Evolutionary conservation across 2,888 invertebrate genomes (phyloP), one percentile per base, ranked within the genome.

Genomic region (Gryllus longicercus): DNA sequence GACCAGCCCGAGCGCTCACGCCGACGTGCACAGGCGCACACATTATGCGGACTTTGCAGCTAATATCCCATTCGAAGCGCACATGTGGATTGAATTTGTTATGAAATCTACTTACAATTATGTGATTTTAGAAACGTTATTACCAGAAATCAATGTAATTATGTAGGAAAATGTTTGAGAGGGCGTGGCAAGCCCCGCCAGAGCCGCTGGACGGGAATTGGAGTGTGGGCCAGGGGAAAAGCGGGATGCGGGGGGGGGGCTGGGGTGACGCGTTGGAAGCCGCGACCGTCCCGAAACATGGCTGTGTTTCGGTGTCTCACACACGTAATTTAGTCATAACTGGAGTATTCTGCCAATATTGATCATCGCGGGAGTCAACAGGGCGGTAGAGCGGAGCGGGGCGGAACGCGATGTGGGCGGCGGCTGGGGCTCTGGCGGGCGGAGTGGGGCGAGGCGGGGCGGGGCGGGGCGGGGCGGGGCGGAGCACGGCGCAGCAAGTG

Each of bases 401-500:
- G 25, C 25, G 25, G 25, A 25, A 3, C 25, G 25, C 25, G 25
- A 2, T 2, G 2, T 25, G 2, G 25, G 25, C 25, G 2, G 2
- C 25, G 25, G 25, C 25, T 2, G 25, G 25, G 25, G 25, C 25
- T 25, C 2, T 2, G 25, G 25, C 25, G 25, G 25, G 25, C 0
- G 2, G 25, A 3, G 25, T 0, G 25, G 25, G 25, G 25, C 4
- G 4, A 38, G 25, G 25, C 4, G 3, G 4, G 25, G 3, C 2
- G 25, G 4, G 25, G 25, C 4, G 25, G 4, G 25, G 25, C 4
- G 25, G 0, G 25, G 25, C 0, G 25, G 4, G 25, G 25, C 4
- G 3, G 4, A 0, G 3, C 2, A 4, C 3, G 25, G 25, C 4
- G 21, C n/a, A n/a, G n/a, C n/a, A n/a, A n/a, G n/a, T n/a, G n/a